Conservation (phyloP, 23 tunicate genomes). For the Trididemnum nubilum region DNA sequence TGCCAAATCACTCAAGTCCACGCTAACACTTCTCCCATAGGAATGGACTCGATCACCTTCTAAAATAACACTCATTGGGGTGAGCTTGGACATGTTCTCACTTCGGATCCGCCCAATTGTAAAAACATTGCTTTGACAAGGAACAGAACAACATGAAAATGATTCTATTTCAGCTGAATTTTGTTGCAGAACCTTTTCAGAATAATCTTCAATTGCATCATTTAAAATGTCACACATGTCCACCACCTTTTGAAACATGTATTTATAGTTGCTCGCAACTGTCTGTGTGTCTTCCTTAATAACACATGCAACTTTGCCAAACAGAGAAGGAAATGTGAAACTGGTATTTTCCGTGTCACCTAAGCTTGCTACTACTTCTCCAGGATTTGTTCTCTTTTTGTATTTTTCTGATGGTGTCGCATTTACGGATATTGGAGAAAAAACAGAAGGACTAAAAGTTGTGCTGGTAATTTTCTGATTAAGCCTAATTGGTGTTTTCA, state of each 20-base stretch:
- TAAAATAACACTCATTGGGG: conserved; percentile 51
- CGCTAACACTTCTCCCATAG: conserved; percentile 46
- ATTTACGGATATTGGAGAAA: neutral
- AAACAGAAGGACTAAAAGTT: conserved; percentile 17
- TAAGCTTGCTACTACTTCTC: conserved; percentile 48
- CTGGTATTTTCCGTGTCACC: conserved; percentile 8
- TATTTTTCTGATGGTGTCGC: conserved; percentile 52
- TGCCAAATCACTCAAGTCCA: conserved; percentile 52
- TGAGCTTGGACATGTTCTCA: conserved; percentile 44
- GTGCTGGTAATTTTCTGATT: neutral
- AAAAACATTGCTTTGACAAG: conserved; percentile 57
- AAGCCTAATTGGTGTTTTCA: neutral
- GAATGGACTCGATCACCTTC: conserved; percentile 70
- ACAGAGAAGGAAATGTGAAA: neutral
- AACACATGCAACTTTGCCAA: neutral
- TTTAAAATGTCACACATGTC: conserved; percentile 65
- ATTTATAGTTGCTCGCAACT: conserved; percentile 11
- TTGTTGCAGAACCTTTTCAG: conserved; percentile 36
- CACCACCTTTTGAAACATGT: conserved; percentile 76
- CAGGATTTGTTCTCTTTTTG: conserved; percentile 43
- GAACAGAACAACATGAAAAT: conserved; percentile 56
- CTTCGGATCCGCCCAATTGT: conserved; percentile 58
- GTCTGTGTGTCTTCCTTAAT: neutral
- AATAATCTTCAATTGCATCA: conserved; percentile 45
- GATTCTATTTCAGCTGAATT: conserved; percentile 40